Evolutionary conservation across 2,797 vertebrate species (phyloP), one percentile per base, ranked within the genome.

Genomic region (Mormyrus hasselquistii): DNA sequence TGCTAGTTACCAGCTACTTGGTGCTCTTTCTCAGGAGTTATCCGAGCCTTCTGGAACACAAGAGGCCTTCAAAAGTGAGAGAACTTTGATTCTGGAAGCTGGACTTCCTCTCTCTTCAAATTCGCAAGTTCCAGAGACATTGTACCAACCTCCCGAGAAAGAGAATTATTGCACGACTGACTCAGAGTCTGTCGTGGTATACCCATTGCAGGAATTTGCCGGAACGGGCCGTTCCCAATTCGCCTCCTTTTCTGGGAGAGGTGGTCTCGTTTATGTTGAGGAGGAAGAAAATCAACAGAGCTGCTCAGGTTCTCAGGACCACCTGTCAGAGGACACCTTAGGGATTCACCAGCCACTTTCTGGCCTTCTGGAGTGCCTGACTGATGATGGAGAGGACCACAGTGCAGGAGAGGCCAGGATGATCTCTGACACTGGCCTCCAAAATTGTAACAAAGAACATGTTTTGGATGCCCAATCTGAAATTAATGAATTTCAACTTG

Each of bases 51-150:
- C 12, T 9, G 25, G 79, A 4, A 5, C 44, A 76, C 55, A 89
- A 65, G 90, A 91, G 59, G 84, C 59, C 76, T 22, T 62, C n/a
- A 47, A 44, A 49, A 82, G 29, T 49, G n/a, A 19, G 41, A 50
- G 65, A 47, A 55, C 79, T 14, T 82, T 88, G 47, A 79, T 85
- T 50, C 69, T 69, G 38, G 90, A 90, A 91, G 22, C 90, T 91
- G 90, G 59, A 86, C 88, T 90, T 91, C 79, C 88, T 90, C 53
- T 49, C 34, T 65, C 69, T 34, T 89, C 87, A 57, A 83, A 41
- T 22, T 41, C 29, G 59, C 83, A 16, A 83, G 16, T 62, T 79
- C 52, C 76, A 19, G 41, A 89, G 8, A 29, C 62, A 86, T 50
- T 52, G n/a, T 47, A 22, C 55, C 73, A 82, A 3, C 10, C 79